A percentile compares a stretch with the other conserved stretches of the same genome.
Evolutionary conservation across 2,888 invertebrate species (phyloP).

Genomic region (Asteroscopus sphinx): DNA sequence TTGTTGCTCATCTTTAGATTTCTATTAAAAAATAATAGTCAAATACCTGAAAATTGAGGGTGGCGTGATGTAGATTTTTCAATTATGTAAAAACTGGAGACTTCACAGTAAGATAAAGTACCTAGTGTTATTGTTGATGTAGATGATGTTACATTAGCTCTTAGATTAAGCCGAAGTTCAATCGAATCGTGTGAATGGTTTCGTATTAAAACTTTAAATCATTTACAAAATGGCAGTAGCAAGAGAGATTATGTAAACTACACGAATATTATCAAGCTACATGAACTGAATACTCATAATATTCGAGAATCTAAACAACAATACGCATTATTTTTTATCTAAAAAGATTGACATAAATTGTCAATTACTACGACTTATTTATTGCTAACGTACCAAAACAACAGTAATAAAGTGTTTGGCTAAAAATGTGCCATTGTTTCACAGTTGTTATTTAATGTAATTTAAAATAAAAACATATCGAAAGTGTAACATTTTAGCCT

Average conservation of each 20-base stretch:
- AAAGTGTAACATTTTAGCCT: conserved; percentile 86
- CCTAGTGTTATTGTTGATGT: conserved; percentile 80
- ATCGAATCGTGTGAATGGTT: conserved; percentile 54
- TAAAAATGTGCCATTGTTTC: conserved; percentile 84
- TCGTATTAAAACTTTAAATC: conserved; percentile 44
- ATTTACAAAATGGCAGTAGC: conserved; percentile 30
- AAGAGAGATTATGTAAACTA: conserved; percentile 31
- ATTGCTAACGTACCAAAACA: conserved; percentile 71
- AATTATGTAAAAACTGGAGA: conserved; percentile 77
- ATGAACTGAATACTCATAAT: conserved; percentile 36
- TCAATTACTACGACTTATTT: conserved; percentile 57
- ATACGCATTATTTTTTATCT: conserved; percentile 13
- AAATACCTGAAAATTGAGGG: conserved; percentile 67
- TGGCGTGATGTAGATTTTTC: conserved; percentile 69
- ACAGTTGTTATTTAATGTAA: conserved; percentile 84
- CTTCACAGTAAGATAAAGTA: conserved; percentile 72
- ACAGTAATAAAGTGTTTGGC: conserved; percentile 70
- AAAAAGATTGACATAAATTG: conserved; percentile 29
- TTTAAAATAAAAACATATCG: conserved; percentile 87
- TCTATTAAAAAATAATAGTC: too few species aligned
- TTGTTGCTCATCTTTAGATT: too few species aligned
- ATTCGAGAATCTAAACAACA: conserved; percentile 31
- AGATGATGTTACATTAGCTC: conserved; percentile 81
- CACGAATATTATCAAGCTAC: conserved; percentile 33
- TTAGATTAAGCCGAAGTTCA: conserved; percentile 66